Percentiles rank a stretch among this genome's conserved stretches.
Conservation (phyloP, 2,113 vertebrate genomes). For the Nerophis ophidion region DNA sequence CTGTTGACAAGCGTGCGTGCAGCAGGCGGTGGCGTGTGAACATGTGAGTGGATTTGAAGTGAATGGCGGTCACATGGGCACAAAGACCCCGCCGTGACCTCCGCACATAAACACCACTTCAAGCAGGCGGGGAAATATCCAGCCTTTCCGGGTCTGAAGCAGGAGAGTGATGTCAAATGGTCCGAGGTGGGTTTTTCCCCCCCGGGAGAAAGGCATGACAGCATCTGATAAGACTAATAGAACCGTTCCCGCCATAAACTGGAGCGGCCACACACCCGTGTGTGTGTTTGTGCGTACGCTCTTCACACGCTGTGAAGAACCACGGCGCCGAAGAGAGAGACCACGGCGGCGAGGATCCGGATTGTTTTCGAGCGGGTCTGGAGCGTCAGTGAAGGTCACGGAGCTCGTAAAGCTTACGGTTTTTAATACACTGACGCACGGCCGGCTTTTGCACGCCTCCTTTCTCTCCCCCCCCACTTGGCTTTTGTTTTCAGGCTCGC, state of each 20-base stretch:
- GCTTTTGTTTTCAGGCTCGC: slow-evolving; percentile 19
- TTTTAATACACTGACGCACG: slow-evolving; percentile 52
- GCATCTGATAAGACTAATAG: slow-evolving; percentile 69
- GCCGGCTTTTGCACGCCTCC: slow-evolving; percentile 15
- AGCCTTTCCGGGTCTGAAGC: neutral
- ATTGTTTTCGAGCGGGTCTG: neutral
- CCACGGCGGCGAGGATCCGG: neutral
- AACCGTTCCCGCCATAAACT: slow-evolving; percentile 41
- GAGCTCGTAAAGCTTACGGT: slow-evolving; percentile 40
- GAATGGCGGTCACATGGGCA: slow-evolving; percentile 6
- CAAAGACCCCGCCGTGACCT: slow-evolving; percentile 32
- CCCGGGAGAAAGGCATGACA: slow-evolving; percentile 44
- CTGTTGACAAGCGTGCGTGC: neutral
- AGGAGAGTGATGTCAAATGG: slow-evolving; percentile 39
- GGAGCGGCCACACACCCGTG: slow-evolving; percentile 51
- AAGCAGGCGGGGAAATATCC: slow-evolving; percentile 42
- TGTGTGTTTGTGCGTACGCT: slow-evolving; percentile 15
- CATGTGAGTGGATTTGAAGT: slow-evolving; percentile 37
- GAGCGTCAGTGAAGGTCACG: slow-evolving; percentile 2
- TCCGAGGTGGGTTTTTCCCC: slow-evolving; percentile 19
- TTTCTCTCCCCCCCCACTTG: slow-evolving; percentile 10
- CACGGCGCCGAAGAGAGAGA: neutral
- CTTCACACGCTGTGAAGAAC: neutral
- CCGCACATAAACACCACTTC: slow-evolving; percentile 44
- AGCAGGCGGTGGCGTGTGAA: slow-evolving; percentile 13